phyloP scores from a whole-genome alignment of 2,797 vertebrate genomes.

The Chelon auratus region DNA sequence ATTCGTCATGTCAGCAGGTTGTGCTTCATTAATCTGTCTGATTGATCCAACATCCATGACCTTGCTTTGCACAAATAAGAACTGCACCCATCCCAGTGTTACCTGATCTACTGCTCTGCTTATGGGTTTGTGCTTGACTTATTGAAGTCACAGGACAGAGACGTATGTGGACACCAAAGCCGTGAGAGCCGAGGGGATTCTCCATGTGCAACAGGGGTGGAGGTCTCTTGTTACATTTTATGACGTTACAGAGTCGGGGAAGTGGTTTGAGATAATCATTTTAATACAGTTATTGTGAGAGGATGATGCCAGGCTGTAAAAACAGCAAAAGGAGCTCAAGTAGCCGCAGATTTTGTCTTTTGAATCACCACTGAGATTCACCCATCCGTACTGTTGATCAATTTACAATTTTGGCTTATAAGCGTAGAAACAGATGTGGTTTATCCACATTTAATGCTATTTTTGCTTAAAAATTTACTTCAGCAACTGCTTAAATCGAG shows the following conservation, averaged over 20 bases:
- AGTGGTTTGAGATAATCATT: background rate
- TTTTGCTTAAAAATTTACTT: background rate
- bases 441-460: background rate
- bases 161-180: conserved; percentile 38
- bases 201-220: conserved; percentile 13
- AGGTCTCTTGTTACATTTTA: conserved; percentile 30
- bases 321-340: background rate
- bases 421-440: background rate
- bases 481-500: background rate
- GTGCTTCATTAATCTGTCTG: conserved; percentile 77
- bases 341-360: background rate
- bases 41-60: conserved; percentile 78
- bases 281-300: background rate
- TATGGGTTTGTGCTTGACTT: conserved; percentile 63
- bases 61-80: conserved; percentile 77
- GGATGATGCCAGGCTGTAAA: background rate
- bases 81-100: conserved; percentile 52
- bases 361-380: background rate
- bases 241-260: conserved; percentile 11
- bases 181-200: conserved; percentile 15
- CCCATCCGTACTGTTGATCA: background rate
- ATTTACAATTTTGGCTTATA: background rate
- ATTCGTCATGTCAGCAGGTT: conserved; percentile 77
- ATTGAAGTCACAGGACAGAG: conserved; percentile 52
- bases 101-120: conserved; percentile 63